These are phyloP conservation scores for Typhlichthys subterraneus DNA, from an alignment of 2,797 vertebrate species.

Conservation along the genomic window DNA sequence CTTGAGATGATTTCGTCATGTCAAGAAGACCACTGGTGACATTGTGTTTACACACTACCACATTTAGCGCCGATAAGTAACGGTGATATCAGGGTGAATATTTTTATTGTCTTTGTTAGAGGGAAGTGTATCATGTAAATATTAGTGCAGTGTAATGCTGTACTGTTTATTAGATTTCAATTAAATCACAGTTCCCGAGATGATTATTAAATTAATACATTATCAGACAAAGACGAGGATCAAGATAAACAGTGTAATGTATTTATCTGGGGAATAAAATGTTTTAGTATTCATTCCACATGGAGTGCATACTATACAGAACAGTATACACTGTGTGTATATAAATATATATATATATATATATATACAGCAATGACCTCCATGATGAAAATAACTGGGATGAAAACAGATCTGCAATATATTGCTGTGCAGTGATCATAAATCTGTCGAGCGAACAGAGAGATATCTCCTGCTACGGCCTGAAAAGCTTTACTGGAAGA, in stretches of 20 bases:
- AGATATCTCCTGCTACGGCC: slow-evolving; percentile 61
- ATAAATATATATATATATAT: too few relatives aligned
- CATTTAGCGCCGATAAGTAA: slow-evolving; percentile 27
- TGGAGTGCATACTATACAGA: slow-evolving; percentile 61
- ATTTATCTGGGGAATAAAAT: slow-evolving; percentile 47
- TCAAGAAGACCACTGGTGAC: slow-evolving; percentile 34
- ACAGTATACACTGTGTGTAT: slow-evolving; percentile 30
- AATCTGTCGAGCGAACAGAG: slow-evolving; percentile 70
- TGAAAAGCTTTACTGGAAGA: slow-evolving; percentile 75
- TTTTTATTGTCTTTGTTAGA: slow-evolving; percentile 6
- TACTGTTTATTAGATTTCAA: slow-evolving; percentile 55
- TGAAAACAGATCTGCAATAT: slow-evolving; percentile 74
- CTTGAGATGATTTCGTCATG: slow-evolving; percentile 30
- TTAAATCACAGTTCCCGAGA: slow-evolving; percentile 43
- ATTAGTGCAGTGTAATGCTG: slow-evolving; percentile 43
- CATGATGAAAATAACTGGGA: slow-evolving; percentile 68
- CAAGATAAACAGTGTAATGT: slow-evolving; percentile 26
- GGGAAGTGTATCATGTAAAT: slow-evolving; percentile 48
- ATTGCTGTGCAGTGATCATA: slow-evolving; percentile 66
- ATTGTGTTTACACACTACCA: slow-evolving; percentile 20
- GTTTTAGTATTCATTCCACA: slow-evolving; percentile 68
- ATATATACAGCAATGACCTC: slow-evolving; percentile 58
- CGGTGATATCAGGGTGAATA: slow-evolving; percentile 2
- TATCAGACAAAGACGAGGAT: slow-evolving; percentile 7
- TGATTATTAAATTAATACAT: slow-evolving; percentile 35